Conservation (phyloP, 2,888 invertebrate species). For the Timema podura region DNA sequence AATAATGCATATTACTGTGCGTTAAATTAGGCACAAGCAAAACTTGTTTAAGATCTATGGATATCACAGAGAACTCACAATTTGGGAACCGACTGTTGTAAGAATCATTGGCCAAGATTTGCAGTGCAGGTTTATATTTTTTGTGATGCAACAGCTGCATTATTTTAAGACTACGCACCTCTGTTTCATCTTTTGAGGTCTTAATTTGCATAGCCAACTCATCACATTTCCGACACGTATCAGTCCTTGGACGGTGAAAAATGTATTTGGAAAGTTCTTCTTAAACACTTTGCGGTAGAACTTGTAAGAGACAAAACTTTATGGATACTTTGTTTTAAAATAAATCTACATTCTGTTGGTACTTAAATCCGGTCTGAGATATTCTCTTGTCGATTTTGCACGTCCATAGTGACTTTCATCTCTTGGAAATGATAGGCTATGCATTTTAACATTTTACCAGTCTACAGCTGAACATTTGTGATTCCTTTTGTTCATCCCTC, state of each 20-base stretch:
- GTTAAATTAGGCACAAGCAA: not conserved
- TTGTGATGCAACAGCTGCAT: too few relatives aligned
- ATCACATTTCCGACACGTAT: constrained; percentile 2
- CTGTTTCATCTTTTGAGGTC: not conserved
- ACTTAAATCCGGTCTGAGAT: constrained; percentile 11
- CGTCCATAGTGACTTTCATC: not conserved
- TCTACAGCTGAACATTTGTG: not conserved
- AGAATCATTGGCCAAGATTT: too few relatives aligned
- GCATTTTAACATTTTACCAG: constrained; percentile 1
- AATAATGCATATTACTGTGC: constrained; percentile 7
- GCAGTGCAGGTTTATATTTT: too few relatives aligned
- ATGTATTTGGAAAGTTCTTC: not conserved
- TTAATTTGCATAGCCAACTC: not conserved
- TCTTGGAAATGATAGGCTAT: not conserved
- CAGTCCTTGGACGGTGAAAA: not conserved
- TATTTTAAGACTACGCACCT: too few relatives aligned
- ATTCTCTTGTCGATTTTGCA: constrained; percentile 6
- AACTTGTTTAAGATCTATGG: constrained; percentile 1
- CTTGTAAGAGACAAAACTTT: not conserved
- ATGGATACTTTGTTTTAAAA: constrained; percentile 8
- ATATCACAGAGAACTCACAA: not conserved
- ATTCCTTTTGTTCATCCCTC: not conserved
- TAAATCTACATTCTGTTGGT: not conserved
- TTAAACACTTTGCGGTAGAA: constrained; percentile 1
- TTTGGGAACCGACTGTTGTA: not conserved